Base-by-base conservation (phyloP, 1,140 invertebrate genomes). In the Drosophila sp. region DNA sequence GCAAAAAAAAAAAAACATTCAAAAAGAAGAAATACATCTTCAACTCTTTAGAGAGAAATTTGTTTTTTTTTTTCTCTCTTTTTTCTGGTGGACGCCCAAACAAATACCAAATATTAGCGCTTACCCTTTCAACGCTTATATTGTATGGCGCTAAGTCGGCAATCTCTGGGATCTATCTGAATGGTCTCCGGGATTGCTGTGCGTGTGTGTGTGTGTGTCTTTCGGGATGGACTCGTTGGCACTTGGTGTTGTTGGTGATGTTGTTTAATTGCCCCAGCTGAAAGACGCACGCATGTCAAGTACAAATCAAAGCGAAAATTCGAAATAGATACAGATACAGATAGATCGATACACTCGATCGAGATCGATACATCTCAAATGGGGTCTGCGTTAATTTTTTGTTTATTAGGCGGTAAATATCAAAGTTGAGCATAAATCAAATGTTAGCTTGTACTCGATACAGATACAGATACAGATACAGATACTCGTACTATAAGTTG, bases 391-490 rank as follows among this genome's bases (percentile, higher is more conserved):
- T 87, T 87, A 87, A 87, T 87, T 87, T 86, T 87, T 87, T 87
- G 84, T 87, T 87, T 89, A 87, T 89, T 87, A 84, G 77, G 84
- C 84, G 84, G 84, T 87, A 87, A 89, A 87, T 87, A 89, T 87
- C 84, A 87, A 87, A 89, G 83, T 83, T 80, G 76, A 87, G 76
- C 76, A 89, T 87, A 87, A 87, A 87, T 87, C 83, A 87, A 87
- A 87, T 79, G 80, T 60, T 79, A 62, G 71, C 79, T 82, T 80
- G 64, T 76, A 80, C 70, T 38, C 8, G 8, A 35, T 4, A 35
- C 6, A 38, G 7, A 2, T 77, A 44, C 44, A 68, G 47, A 75
- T 56, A 62, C 57, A 61, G 41, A 47, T 44, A 81, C 61, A 58
- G 60, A 38, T 40, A 72, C 55, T 70, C 41, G 64, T 72, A 72